Conservation (phyloP, 2,797 vertebrate species). For the Myiotriccus ornatus region DNA sequence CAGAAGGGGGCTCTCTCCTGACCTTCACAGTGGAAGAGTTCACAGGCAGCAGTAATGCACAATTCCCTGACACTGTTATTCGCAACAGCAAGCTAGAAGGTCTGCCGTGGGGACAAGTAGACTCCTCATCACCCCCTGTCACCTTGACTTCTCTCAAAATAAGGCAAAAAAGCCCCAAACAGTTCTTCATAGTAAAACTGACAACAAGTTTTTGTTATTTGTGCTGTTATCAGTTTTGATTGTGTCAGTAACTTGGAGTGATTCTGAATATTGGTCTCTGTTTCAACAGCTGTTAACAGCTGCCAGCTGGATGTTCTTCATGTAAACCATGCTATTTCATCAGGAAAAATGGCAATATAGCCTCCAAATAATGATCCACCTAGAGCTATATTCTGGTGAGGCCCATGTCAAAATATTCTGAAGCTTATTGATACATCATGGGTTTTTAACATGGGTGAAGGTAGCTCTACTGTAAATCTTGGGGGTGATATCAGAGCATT, state of each 20-base stretch:
- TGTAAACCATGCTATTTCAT: not conserved
- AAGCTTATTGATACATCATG: not conserved
- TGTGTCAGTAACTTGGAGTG: not conserved
- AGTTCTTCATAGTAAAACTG: not conserved
- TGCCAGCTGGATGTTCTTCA: not conserved
- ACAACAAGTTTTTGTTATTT: not conserved
- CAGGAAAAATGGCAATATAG: not conserved
- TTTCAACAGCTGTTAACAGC: not conserved
- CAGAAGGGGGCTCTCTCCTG: not conserved
- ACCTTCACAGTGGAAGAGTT: not conserved
- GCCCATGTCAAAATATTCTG: not conserved
- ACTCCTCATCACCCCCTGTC: not conserved
- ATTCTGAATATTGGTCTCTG: not conserved
- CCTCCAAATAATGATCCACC: not conserved
- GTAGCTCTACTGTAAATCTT: not conserved
- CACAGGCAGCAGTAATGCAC: not conserved
- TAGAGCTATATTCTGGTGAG: not conserved
- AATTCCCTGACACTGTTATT: not conserved
- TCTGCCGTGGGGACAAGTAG: accelerated
- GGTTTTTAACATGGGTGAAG: not conserved
- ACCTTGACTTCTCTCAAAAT: not conserved
- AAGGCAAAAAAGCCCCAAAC: not conserved
- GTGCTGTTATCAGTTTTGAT: not conserved
- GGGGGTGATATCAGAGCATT: not conserved
- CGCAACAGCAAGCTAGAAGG: not conserved